These are phyloP conservation scores for Temnothorax rugatulus DNA, from an alignment of 2,888 invertebrate species.

Conservation along the genomic window DNA sequence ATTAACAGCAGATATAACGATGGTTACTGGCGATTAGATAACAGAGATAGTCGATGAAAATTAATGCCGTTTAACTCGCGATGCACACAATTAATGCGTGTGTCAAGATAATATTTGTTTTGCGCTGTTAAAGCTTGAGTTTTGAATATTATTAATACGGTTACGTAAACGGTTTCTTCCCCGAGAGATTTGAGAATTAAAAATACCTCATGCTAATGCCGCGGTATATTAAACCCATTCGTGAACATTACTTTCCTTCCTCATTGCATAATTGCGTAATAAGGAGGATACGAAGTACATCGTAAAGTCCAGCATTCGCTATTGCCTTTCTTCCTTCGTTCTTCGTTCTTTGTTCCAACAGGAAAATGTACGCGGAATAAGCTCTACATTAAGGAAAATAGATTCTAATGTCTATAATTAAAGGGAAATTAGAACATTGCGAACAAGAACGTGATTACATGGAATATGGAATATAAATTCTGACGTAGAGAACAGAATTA, in stretches of 20 bases:
- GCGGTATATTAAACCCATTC: conserved; percentile 44
- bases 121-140: background rate
- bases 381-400: conserved; percentile 38
- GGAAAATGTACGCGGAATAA: conserved; percentile 29
- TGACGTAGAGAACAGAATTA: background rate
- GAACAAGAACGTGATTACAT: conserved; percentile 10
- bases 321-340: conserved; percentile 1
- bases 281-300: conserved; percentile 39
- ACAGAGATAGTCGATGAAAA: conserved; percentile 1
- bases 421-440: conserved; percentile 29
- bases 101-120: conserved; percentile 1
- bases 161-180: background rate
- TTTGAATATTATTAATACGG: conserved; percentile 3
- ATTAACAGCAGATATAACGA: background rate
- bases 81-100: conserved; percentile 17
- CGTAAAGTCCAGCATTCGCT: conserved; percentile 36
- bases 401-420: conserved; percentile 42
- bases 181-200: conserved; percentile 15
- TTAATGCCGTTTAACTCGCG: conserved; percentile 13
- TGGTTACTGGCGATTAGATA: background rate
- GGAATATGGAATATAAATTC: conserved; percentile 31
- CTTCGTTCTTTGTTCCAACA: conserved; percentile 33
- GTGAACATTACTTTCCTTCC: conserved; percentile 26
- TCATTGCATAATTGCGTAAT: conserved; percentile 35
- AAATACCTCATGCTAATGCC: conserved; percentile 32